phyloP scores from a whole-genome alignment of 2,888 invertebrate species.

The Itoplectis maculator region DNA sequence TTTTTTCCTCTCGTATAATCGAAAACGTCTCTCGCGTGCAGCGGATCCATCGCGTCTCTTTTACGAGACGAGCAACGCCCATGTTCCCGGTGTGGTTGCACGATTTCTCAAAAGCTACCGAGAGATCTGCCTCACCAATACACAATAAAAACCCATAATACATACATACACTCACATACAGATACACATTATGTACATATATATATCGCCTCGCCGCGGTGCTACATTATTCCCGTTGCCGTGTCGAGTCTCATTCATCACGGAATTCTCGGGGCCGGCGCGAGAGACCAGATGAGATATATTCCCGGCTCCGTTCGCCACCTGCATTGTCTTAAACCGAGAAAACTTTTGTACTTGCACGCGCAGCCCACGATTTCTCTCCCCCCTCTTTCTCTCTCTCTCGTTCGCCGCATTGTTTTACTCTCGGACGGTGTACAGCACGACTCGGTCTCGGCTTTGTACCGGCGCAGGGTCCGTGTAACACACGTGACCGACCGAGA shows the following conservation, averaged over 20 bases:
- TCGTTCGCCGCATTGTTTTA: conserved; percentile 72
- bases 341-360: conserved; percentile 60
- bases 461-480: too few relatives aligned
- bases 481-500: conserved; percentile 3
- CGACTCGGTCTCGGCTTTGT: conserved; percentile 33
- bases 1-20: conserved; percentile 73
- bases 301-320: conserved; percentile 62
- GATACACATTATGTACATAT: too few relatives aligned
- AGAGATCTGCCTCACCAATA: conserved; percentile 31
- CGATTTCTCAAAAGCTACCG: conserved; percentile 74
- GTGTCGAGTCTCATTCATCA: conserved; percentile 53
- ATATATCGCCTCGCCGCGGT: neutral
- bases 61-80: conserved; percentile 74
- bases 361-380: neutral
- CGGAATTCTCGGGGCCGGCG: conserved; percentile 14
- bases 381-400: too few relatives aligned
- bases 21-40: conserved; percentile 72
- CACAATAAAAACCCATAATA: neutral
- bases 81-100: conserved; percentile 65
- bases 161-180: too few relatives aligned
- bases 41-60: conserved; percentile 69
- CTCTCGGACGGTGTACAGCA: conserved; percentile 14
- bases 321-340: conserved; percentile 77
- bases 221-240: conserved; percentile 35
- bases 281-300: conserved; percentile 54